Conservation (phyloP, 2,888 invertebrate species). For the Callyntrura guangdongensis region DNA sequence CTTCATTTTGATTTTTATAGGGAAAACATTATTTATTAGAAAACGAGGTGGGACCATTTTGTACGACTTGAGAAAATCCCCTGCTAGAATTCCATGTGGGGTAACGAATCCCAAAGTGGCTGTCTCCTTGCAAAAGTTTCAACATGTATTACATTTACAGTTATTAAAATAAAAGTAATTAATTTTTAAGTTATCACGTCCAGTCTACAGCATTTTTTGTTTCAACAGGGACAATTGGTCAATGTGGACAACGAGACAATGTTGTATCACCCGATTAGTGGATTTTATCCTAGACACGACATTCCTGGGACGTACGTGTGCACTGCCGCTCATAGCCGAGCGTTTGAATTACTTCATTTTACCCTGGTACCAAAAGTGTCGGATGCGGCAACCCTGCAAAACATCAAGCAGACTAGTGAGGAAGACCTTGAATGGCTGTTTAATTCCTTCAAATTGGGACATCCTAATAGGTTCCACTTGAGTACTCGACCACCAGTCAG, state of each 20-base stretch:
- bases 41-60: conserved; percentile 78
- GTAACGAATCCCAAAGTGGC: conserved; percentile 82
- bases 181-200: too few relatives aligned
- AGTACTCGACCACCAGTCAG: conserved; percentile 60
- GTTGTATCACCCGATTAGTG: conserved; percentile 82
- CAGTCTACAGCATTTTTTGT: conserved; percentile 1
- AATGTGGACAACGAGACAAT: conserved; percentile 81
- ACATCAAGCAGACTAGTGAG: conserved; percentile 62
- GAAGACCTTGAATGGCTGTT: conserved; percentile 80
- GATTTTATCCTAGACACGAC: conserved; percentile 81
- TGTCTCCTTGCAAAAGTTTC: conserved; percentile 82
- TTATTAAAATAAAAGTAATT: too few relatives aligned
- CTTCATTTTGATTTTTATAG: too few relatives aligned
- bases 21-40: conserved; percentile 80
- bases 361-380: conserved; percentile 73
- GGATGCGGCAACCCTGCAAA: conserved; percentile 24
- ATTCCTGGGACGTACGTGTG: conserved; percentile 82
- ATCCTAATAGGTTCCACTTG: conserved; percentile 69
- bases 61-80: conserved; percentile 80
- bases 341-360: conserved; percentile 81
- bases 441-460: conserved; percentile 72
- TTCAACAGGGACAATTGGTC: conserved; percentile 78
- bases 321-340: conserved; percentile 80
- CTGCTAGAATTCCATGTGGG: conserved; percentile 82
- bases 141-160: conserved; percentile 66